These are phyloP conservation scores for Dione vanillae DNA, from an alignment of 2,888 invertebrate species.

Conservation along the genomic window DNA sequence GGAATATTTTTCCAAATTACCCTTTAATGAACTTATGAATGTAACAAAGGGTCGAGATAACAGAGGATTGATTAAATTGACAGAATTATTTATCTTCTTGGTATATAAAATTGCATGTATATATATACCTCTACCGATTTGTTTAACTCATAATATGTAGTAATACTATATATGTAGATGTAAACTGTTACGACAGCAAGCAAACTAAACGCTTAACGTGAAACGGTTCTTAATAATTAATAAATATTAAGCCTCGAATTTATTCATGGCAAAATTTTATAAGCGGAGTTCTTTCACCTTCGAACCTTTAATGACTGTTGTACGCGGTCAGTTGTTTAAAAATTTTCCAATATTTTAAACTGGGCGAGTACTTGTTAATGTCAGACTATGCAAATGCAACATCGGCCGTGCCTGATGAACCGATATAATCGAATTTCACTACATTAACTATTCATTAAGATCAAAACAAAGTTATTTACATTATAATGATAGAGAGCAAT, in stretches of 20 bases:
- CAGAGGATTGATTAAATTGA: too few relatives aligned
- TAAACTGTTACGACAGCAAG: too few relatives aligned
- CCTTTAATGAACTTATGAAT: not conserved
- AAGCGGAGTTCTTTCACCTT: not conserved
- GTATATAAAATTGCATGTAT: too few relatives aligned
- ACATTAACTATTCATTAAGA: constrained; percentile 24
- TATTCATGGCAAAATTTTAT: not conserved
- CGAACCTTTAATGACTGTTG: not conserved
- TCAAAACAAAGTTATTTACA: not conserved
- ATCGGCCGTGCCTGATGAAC: constrained; percentile 43
- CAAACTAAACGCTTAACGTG: too few relatives aligned
- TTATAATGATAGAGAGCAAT: not conserved
- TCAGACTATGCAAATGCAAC: constrained; percentile 22
- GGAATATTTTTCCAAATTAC: not conserved
- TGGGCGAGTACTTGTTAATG: not conserved
- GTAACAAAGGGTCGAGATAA: not conserved
- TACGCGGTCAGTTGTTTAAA: not conserved
- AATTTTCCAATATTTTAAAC: constrained; percentile 11
- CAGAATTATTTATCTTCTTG: too few relatives aligned
- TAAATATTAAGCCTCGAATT: not conserved
- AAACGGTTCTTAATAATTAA: too few relatives aligned
- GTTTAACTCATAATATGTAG: too few relatives aligned
- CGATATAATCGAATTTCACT: constrained; percentile 41
- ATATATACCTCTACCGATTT: too few relatives aligned
- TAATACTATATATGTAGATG: too few relatives aligned